phyloP scores from a whole-genome alignment of 2,113 vertebrate species.

The Regulus satrapa region DNA sequence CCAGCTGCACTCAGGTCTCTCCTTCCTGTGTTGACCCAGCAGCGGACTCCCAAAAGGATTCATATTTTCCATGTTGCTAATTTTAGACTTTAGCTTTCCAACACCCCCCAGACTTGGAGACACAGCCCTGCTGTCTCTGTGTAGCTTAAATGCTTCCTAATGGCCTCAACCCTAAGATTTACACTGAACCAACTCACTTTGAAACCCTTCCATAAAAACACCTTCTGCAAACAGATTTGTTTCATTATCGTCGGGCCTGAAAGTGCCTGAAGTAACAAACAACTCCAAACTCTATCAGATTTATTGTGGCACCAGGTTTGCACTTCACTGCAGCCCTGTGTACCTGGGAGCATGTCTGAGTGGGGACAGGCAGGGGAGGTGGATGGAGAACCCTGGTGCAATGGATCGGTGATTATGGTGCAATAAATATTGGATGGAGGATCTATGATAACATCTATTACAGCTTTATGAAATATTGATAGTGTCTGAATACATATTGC shows the following conservation, averaged over 20 bases:
- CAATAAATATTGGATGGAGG: slow-evolving; percentile 66
- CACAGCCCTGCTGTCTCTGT: not conserved
- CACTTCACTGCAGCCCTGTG: not conserved
- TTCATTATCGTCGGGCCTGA: slow-evolving; percentile 17
- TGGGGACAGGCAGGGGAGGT: not conserved
- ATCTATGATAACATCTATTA: slow-evolving; percentile 69
- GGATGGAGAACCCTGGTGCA: not conserved
- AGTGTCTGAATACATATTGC: slow-evolving; percentile 62
- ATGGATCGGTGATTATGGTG: slow-evolving; percentile 16
- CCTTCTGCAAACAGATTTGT: slow-evolving; percentile 62
- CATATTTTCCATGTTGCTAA: not conserved
- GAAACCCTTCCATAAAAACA: slow-evolving; percentile 48
- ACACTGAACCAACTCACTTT: slow-evolving; percentile 25
- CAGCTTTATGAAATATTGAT: slow-evolving; percentile 69
- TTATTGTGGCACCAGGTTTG: not conserved
- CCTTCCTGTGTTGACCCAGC: not conserved
- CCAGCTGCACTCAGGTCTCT: not conserved
- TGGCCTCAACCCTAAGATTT: slow-evolving; percentile 46
- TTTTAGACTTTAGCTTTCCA: slow-evolving; percentile 1
- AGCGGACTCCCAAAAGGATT: not conserved
- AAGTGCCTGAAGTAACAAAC: slow-evolving; percentile 55
- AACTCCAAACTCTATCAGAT: slow-evolving; percentile 31
- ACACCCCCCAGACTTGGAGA: not conserved
- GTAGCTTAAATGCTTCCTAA: slow-evolving; percentile 37
- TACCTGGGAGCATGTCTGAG: not conserved